phyloP scores from a whole-genome alignment of 2,113 vertebrate species.

The Acrocephalus kingi region DNA sequence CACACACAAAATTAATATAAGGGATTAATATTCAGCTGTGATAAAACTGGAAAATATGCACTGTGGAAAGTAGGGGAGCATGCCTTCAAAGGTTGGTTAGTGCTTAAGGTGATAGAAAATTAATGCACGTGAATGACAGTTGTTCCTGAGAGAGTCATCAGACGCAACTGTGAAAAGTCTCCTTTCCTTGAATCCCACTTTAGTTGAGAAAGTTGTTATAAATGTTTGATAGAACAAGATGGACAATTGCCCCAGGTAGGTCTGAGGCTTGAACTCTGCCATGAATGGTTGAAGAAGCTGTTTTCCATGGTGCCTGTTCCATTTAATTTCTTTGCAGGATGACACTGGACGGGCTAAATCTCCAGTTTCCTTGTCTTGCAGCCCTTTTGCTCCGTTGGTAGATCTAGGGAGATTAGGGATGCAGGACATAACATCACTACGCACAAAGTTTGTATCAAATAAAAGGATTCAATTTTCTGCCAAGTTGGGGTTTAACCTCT shows the following conservation, averaged over 20 bases:
- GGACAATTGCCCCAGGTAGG: constrained; percentile 43
- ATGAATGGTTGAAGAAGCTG: neutral
- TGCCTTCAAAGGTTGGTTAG: constrained; percentile 26
- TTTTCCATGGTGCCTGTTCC: neutral
- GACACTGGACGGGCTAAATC: neutral
- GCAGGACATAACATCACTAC: constrained; percentile 37
- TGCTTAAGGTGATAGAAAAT: constrained; percentile 49
- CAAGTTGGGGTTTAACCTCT: constrained; percentile 68
- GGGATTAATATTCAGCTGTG: constrained; percentile 32
- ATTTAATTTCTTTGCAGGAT: constrained; percentile 46
- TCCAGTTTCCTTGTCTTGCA: constrained; percentile 23
- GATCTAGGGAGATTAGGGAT: constrained; percentile 46
- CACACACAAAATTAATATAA: neutral
- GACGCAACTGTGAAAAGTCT: neutral
- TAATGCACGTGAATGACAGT: constrained; percentile 9
- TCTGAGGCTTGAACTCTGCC: constrained; percentile 48
- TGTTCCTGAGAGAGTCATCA: constrained; percentile 12
- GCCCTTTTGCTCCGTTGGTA: neutral
- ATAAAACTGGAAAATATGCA: neutral
- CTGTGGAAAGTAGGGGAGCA: neutral
- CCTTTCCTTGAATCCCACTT: neutral
- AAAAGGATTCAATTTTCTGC: constrained; percentile 67
- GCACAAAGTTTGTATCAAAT: constrained; percentile 66
- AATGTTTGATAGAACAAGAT: constrained; percentile 45
- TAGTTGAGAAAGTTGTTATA: constrained; percentile 16